Conservation (phyloP, 2,888 invertebrate species). For the Aspidiotus destructor region DNA sequence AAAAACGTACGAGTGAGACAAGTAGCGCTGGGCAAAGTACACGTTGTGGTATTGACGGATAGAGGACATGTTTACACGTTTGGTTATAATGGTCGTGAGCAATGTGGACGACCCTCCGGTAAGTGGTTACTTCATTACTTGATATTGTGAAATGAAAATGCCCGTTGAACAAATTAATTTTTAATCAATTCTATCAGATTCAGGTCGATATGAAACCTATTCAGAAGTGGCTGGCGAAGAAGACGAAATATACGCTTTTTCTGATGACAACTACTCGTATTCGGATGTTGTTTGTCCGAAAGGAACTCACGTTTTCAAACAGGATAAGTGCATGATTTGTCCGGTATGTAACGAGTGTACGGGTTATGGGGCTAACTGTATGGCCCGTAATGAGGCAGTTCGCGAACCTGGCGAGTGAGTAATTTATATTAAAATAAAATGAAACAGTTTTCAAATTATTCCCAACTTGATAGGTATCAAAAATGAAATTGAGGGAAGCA, state of each 20-base stretch:
- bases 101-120: conserved; percentile 64
- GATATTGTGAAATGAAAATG: neutral
- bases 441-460: too few relatives aligned
- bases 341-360: conserved; percentile 87
- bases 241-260: conserved; percentile 36
- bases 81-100: conserved; percentile 95
- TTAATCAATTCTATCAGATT: neutral
- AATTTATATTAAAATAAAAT: neutral
- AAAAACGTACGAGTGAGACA: conserved; percentile 53
- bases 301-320: conserved; percentile 67
- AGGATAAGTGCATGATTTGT: conserved; percentile 79
- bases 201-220: conserved; percentile 14
- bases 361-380: conserved; percentile 77
- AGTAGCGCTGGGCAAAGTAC: conserved; percentile 89
- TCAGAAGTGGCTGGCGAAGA: conserved; percentile 15
- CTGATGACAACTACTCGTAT: conserved; percentile 39
- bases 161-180: neutral
- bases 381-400: conserved; percentile 64
- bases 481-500: too few relatives aligned
- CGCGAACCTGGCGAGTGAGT: conserved; percentile 79
- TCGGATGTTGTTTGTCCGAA: conserved; percentile 54
- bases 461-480: too few relatives aligned
- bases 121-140: too few relatives aligned
- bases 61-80: conserved; percentile 89
- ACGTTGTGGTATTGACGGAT: conserved; percentile 77